Percentiles rank a stretch among this genome's conserved stretches.
Evolutionary conservation across 2,888 invertebrate genomes (phyloP).

Genomic region (Luperina testacea): DNA sequence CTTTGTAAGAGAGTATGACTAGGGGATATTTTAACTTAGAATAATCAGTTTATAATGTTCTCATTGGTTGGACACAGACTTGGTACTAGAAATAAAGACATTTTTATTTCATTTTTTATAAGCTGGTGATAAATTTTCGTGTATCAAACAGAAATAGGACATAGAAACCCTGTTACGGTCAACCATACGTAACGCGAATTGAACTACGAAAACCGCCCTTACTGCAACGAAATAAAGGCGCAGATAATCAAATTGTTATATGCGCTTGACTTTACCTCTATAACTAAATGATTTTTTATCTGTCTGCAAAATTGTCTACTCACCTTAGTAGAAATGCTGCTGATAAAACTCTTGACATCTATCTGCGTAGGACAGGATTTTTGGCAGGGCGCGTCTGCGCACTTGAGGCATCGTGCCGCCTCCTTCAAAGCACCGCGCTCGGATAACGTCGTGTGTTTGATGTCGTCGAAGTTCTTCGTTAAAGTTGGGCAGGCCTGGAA

Average conservation of each 20-base stretch:
- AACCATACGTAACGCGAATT: neutral
- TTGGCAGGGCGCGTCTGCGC: constrained; percentile 99
- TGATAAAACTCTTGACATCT: constrained; percentile 99
- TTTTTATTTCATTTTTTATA: no score
- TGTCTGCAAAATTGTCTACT: neutral
- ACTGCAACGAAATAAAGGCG: neutral
- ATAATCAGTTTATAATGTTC: no score
- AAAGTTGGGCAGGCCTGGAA: constrained; percentile 92
- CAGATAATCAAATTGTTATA: neutral
- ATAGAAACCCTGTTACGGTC: neutral
- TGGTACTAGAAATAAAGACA: neutral
- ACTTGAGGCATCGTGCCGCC: constrained; percentile 96
- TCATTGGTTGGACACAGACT: no score
- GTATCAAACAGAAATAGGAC: neutral
- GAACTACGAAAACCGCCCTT: neutral
- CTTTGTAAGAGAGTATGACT: neutral
- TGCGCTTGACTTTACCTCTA: neutral
- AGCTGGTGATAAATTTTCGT: neutral
- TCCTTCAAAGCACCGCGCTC: constrained; percentile 98
- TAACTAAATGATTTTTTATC: neutral
- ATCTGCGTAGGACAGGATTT: constrained; percentile 99
- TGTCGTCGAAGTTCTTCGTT: constrained; percentile 97
- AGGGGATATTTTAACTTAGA: neutral
- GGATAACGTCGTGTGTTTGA: constrained; percentile 99
- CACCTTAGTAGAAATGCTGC: constrained; percentile 97